Evolutionary conservation across 2,888 invertebrate genomes (phyloP).

Genomic region (Pogonocherus hispidulus): DNA sequence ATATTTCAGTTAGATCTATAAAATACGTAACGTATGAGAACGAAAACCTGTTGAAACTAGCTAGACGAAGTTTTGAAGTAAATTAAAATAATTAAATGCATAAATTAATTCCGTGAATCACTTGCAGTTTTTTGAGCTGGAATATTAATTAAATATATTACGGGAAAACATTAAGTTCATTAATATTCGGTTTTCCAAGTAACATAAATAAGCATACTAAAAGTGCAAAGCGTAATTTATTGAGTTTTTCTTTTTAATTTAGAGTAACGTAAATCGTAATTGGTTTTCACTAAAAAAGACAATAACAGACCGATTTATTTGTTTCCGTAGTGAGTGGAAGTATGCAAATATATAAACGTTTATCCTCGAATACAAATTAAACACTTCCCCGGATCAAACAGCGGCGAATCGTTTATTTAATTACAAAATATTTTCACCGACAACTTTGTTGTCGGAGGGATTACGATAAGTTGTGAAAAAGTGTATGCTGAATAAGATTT

Average conservation of each 20-base stretch:
- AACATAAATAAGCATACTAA: not conserved
- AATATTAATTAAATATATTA: not conserved
- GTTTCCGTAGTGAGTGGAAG: conserved; percentile 35
- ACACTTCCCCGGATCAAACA: conserved; percentile 41
- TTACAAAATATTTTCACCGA: conserved; percentile 8
- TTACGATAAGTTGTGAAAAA: not conserved
- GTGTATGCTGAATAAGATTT: not conserved
- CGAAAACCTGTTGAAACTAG: not conserved
- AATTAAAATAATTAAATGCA: not conserved
- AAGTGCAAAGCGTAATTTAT: not conserved
- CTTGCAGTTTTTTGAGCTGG: not conserved
- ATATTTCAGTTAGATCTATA: no score
- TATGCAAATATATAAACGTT: conserved; percentile 44
- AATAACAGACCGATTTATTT: conserved; percentile 29
- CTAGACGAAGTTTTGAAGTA: not conserved
- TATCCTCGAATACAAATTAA: conserved; percentile 44
- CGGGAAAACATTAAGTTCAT: not conserved
- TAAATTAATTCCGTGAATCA: not conserved
- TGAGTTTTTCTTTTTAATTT: conserved; percentile 6
- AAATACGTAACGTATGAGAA: no score
- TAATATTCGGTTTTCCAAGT: not conserved
- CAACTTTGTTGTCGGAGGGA: not conserved
- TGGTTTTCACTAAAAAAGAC: conserved; percentile 23
- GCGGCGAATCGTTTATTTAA: conserved; percentile 26
- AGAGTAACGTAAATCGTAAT: conserved; percentile 12